Conservation (phyloP, 1,140 invertebrate species). For the Heliothis subflexa region DNA sequence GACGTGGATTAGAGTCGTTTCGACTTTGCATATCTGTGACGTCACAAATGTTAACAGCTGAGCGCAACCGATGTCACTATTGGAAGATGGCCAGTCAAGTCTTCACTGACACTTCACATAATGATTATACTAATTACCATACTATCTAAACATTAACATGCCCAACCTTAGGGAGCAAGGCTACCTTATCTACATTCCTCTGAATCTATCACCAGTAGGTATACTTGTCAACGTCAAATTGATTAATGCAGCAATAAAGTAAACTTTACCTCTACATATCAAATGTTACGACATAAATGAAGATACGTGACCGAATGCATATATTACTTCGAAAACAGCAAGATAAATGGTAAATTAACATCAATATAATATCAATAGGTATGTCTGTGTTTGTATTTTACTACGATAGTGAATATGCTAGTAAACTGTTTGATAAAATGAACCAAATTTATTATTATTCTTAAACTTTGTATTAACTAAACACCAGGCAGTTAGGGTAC, state of each 20-base stretch:
- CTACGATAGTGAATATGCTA: not conserved
- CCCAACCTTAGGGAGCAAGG: too few species aligned
- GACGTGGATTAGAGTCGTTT: too few species aligned
- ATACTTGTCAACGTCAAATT: not conserved
- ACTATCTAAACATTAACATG: not conserved
- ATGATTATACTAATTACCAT: not conserved
- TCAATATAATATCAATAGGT: constrained; percentile 51
- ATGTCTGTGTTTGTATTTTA: constrained; percentile 32
- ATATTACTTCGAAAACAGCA: constrained; percentile 30
- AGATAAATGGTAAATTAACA: constrained; percentile 58
- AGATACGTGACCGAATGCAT: constrained; percentile 41
- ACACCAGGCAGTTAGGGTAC: too few species aligned
- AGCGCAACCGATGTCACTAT: too few species aligned
- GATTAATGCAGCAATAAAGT: not conserved
- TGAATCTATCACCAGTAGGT: not conserved
- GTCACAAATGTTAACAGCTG: too few species aligned
- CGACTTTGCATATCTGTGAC: too few species aligned
- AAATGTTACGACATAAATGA: constrained; percentile 7
- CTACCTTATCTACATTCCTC: not conserved
- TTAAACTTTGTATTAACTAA: not conserved
- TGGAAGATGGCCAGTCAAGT: not conserved
- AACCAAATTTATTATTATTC: constrained; percentile 30
- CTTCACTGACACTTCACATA: not conserved
- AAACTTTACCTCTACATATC: not conserved
- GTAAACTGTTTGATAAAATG: constrained; percentile 34